Evolutionary conservation across 2,113 vertebrate genomes (phyloP), one percentile per base, ranked within the genome.

Genomic region (Halcyon malimbica): DNA sequence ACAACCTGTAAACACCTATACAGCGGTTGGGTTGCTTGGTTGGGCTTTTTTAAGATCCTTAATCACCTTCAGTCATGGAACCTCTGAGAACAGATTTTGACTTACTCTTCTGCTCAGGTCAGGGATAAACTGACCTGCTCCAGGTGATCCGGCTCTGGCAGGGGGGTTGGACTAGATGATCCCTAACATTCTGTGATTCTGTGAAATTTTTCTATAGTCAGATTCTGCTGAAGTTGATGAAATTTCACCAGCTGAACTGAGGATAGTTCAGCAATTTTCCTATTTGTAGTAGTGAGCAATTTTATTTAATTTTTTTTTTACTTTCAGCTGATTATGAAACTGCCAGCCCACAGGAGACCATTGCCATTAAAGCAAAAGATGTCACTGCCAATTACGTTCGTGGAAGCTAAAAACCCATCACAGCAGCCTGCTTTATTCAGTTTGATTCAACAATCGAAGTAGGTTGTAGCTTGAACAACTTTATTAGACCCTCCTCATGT

Each of bases 321-420:
- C 76, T 98, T 97, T 79, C 94, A 98, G 98, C 89, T 98, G 96
- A 98, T 93, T 87, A 80, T 83, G 94, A 93, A 91, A 92, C 46
- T 70, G 73, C 50, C 80, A 84, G 74, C 89, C 70, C 80, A 89
- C 59, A 73, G 92, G 97, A 96, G 94, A 91, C 42, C 31, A 25
- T 24, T 44, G 42, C 76, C 87, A 84, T 88, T 94, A 87, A 78
- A 79, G 64, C 71, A 87, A 74, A 90, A 76, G 87, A 93, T 78
- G 35, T 81, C 87, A 92, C 86, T 88, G 91, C 70, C 90, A 91
- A 39, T 93, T 89, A 67, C 88, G 28, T 94, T 92, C 46, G 28
- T 76, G 90, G 84, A 96, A 96, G 90, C 82, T 91, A 91, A 92
- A 94, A 94, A 39, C 87, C 21, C 64, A 90, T 60, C 84, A 96